phyloP scores from a whole-genome alignment of 2,797 vertebrate species.

The Myiotriccus ornatus region DNA sequence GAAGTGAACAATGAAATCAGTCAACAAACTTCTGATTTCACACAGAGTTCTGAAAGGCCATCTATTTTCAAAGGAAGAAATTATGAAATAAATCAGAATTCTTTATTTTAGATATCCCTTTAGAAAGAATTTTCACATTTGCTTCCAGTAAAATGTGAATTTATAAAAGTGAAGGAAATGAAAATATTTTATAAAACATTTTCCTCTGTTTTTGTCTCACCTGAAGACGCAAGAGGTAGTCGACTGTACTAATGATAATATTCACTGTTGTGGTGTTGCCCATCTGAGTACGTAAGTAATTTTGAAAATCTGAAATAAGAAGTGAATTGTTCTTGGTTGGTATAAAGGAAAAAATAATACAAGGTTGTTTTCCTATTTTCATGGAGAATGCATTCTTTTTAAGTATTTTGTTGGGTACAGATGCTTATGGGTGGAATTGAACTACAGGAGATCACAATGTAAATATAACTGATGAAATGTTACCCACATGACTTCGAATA shows the following conservation, averaged over 20 bases:
- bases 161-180: background rate
- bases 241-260: conserved; percentile 97
- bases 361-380: background rate
- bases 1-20: background rate
- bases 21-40: background rate
- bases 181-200: background rate
- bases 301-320: conserved; percentile 91
- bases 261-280: conserved; percentile 98
- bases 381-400: background rate
- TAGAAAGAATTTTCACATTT: background rate
- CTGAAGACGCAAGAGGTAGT: conserved; percentile 96
- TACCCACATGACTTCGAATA: background rate
- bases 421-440: background rate
- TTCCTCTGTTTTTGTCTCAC: conserved; percentile 66
- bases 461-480: background rate
- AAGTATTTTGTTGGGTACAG: background rate
- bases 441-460: background rate
- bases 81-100: background rate
- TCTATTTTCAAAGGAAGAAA: background rate
- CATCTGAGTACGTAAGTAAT: conserved; percentile 96
- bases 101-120: background rate
- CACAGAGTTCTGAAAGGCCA: background rate
- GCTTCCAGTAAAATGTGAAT: background rate
- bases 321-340: background rate
- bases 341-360: background rate